Conservation (phyloP, 2,797 vertebrate genomes). For the Sarcophilus harrisii region DNA sequence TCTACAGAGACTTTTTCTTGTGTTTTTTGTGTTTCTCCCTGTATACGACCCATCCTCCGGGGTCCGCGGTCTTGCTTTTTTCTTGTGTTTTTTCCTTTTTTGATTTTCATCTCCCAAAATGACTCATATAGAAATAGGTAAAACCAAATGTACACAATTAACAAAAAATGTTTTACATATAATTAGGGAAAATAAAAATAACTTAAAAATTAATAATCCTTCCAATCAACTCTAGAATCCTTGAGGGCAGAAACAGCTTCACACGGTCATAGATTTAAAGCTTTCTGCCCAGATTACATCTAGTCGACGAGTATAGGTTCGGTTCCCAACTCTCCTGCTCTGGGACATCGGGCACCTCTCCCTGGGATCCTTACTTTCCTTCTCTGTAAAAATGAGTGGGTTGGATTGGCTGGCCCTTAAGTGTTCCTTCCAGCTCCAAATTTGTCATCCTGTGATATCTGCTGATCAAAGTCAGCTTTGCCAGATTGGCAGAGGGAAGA, state of each 20-base stretch:
- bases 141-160: too few relatives aligned
- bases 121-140: too few relatives aligned
- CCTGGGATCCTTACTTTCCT: background rate
- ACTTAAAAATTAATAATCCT: background rate
- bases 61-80: too few relatives aligned
- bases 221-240: background rate
- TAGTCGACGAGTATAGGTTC: background rate
- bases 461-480: background rate
- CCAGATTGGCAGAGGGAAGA: background rate
- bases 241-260: background rate
- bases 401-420: background rate
- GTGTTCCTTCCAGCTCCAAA: background rate
- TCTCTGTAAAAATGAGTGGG: conserved; percentile 4
- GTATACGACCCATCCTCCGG: too few relatives aligned
- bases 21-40: too few relatives aligned
- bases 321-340: background rate
- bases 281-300: background rate
- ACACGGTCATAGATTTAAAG: background rate
- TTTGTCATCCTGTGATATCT: background rate
- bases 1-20: too few relatives aligned
- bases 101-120: too few relatives aligned
- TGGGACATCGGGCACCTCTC: background rate
- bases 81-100: too few relatives aligned
- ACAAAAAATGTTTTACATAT: too few relatives aligned
- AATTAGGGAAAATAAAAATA: too few relatives aligned